Evolutionary conservation across 2,888 invertebrate species (phyloP).

Genomic region (Mesorhabditis belari): DNA sequence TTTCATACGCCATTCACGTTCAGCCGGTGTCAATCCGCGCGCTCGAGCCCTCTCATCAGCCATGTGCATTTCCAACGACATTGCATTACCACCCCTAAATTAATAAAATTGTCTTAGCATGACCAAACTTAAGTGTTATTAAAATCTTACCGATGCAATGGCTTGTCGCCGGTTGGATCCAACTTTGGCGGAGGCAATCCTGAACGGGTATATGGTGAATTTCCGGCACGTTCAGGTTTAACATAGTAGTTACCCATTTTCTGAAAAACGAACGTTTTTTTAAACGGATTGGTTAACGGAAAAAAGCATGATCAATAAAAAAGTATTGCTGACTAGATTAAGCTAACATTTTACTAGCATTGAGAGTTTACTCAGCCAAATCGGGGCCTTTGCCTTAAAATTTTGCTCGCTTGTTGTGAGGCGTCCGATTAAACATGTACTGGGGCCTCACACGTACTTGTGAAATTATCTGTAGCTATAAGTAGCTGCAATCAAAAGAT

Average conservation of each 20-base stretch:
- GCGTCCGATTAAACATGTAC: too few relatives aligned
- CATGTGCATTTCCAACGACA: constrained; percentile 52
- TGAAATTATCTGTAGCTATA: too few relatives aligned
- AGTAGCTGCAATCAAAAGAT: too few relatives aligned
- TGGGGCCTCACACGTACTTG: too few relatives aligned
- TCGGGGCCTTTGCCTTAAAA: too few relatives aligned
- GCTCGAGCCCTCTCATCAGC: constrained; percentile 42
- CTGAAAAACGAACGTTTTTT: neutral
- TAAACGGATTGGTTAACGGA: too few relatives aligned
- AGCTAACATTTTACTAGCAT: too few relatives aligned
- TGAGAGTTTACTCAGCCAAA: too few relatives aligned
- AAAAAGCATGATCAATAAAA: too few relatives aligned
- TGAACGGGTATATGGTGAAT: constrained; percentile 48
- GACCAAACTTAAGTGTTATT: neutral
- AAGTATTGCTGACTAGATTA: too few relatives aligned
- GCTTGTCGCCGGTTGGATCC: constrained; percentile 38
- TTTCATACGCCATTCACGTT: constrained; percentile 48
- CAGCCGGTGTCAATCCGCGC: constrained; percentile 45
- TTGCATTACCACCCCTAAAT: constrained; percentile 42
- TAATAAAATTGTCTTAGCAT: neutral
- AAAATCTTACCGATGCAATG: constrained; percentile 33
- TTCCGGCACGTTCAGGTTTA: constrained; percentile 40
- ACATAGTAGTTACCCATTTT: constrained; percentile 50
- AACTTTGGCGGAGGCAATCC: constrained; percentile 47
- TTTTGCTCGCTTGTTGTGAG: too few relatives aligned